These are phyloP conservation scores for Sisyra terminalis DNA, from an alignment of 2,888 invertebrate genomes.

Conservation along the genomic window DNA sequence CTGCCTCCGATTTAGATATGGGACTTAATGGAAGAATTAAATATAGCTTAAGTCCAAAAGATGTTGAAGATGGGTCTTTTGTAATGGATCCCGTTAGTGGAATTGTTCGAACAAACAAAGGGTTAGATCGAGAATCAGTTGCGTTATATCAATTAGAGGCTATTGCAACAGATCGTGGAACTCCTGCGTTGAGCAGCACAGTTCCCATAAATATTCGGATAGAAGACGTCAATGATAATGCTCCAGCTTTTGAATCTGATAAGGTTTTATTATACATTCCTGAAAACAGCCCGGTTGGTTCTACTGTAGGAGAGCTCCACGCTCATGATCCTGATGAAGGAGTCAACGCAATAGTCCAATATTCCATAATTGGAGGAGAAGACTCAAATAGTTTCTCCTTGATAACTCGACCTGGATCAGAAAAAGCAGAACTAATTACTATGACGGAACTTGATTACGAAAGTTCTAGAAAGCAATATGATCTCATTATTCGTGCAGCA, in stretches of 20 bases:
- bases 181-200: conserved; percentile 26
- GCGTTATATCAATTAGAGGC: conserved; percentile 74
- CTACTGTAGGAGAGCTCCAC: conserved; percentile 78
- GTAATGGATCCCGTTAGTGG: conserved; percentile 86
- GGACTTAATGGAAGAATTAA: conserved; percentile 77
- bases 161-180: conserved; percentile 76
- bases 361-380: conserved; percentile 87
- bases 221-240: conserved; percentile 81
- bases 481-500: conserved; percentile 75
- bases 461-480: conserved; percentile 78
- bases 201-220: conserved; percentile 63
- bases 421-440: conserved; percentile 75
- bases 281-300: conserved; percentile 94
- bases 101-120: conserved; percentile 75
- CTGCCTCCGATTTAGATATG: conserved; percentile 71
- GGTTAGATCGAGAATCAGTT: conserved; percentile 79
- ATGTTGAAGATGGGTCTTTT: conserved; percentile 76
- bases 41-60: conserved; percentile 56
- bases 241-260: conserved; percentile 77
- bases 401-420: conserved; percentile 63
- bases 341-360: conserved; percentile 78
- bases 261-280: conserved; percentile 76
- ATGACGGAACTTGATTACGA: conserved; percentile 92
- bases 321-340: conserved; percentile 90
- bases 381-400: conserved; percentile 76